Base-by-base conservation (phyloP, 2,113 vertebrate genomes). In the Heliornis fulica region DNA sequence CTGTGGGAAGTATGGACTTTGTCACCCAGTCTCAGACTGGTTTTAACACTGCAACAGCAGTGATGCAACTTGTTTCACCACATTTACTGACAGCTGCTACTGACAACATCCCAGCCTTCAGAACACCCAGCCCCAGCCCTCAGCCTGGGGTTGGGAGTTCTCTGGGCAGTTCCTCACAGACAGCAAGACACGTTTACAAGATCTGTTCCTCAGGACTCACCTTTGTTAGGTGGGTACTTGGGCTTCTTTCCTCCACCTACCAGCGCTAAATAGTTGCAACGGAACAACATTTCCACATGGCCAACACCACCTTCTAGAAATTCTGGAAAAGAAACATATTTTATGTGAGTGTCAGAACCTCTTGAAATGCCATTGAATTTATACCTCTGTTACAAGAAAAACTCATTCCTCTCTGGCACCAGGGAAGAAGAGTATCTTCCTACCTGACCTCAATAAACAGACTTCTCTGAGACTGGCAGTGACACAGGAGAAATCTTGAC, bases 211-310 rank as follows among this genome's bases (percentile, higher is more conserved):
- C 2, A 1, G 5, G 17, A 60, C 92, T 97, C 89, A 99, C 99
- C 99, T 99, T 99, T 99, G 97, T 99, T 99, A 32, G 99, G 99
- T 48, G 99, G 99, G 69, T 99, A 99, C 89, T 99, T 99, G 0
- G 99, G 99, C 94, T 99, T 99, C 93, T 99, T 99, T 41, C 99
- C 99, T 95, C 99, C 99, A 91, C 99, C 99, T 32, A 99, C 99
- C 7, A 99, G 97, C 10, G 99, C 99, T 93, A 99, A 98, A 91
- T 99, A 99, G 97, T 99, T 99, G 97, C 99, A 99, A 83, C 99
- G 98, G 65, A 99, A 99, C 69, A 99, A 94, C 99, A 99, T 99
- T 96, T 99, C 99, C 5, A 99, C 99, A 3, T 99, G 99, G 95
- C 99, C 99, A 3, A 99, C 98, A 28, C 99, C 99, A 20, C 99